Conservation (phyloP, 2,113 vertebrate genomes). For the Cichladusa arquata region DNA sequence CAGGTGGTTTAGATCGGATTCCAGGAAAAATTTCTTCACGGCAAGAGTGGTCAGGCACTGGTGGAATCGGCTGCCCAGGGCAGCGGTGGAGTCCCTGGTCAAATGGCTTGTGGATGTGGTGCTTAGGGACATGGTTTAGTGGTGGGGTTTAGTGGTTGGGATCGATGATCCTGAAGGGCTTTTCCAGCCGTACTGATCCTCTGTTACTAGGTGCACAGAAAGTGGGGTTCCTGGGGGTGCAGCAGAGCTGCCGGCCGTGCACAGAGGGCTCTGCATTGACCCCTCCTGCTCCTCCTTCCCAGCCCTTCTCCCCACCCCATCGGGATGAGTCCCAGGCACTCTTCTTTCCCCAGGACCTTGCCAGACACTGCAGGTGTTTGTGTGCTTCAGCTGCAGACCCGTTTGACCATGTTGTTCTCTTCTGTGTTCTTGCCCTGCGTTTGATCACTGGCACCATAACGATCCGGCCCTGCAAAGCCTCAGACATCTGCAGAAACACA, state of each 20-base stretch:
- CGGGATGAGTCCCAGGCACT: not conserved
- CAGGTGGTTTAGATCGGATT: not conserved
- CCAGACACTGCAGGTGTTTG: not conserved
- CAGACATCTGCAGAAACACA: not conserved
- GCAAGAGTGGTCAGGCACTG: not conserved
- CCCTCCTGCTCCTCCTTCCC: not conserved
- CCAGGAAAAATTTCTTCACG: not conserved
- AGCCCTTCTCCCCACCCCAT: not conserved
- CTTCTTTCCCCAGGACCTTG: too few species aligned
- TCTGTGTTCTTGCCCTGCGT: not conserved
- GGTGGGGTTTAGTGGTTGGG: not conserved
- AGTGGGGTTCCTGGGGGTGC: not conserved
- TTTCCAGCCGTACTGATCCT: not conserved
- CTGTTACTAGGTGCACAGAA: not conserved
- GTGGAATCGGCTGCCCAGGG: not conserved
- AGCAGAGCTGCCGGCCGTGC: not conserved
- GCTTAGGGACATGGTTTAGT: not conserved
- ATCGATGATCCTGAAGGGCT: not conserved
- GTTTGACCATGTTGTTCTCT: too few species aligned
- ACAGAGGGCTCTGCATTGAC: not conserved
- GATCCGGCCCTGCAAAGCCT: not conserved
- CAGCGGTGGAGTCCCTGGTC: not conserved
- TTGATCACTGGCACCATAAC: rapidly evolving
- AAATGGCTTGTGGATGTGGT: too few species aligned
- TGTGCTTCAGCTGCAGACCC: not conserved